phyloP scores from a whole-genome alignment of 2,797 vertebrate genomes.

The Sebastes minor region DNA sequence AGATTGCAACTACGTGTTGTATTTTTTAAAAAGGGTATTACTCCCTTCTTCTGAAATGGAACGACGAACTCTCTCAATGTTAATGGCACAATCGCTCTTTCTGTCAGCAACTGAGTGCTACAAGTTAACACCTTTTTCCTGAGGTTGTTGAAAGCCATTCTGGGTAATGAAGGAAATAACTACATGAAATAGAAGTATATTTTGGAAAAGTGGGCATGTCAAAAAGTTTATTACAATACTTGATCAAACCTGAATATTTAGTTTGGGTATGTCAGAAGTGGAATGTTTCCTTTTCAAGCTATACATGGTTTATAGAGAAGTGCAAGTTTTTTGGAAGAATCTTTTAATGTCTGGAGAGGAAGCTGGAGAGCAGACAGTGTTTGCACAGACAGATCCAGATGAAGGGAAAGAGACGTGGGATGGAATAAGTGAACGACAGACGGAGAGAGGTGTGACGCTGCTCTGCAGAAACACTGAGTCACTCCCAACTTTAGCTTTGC shows the following conservation, averaged over 20 bases:
- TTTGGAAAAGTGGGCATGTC: neutral
- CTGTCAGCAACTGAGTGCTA: constrained; percentile 9
- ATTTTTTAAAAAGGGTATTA: neutral
- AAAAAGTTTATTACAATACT: neutral
- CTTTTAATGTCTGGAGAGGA: constrained; percentile 25
- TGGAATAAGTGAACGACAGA: constrained; percentile 29
- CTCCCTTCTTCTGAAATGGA: neutral
- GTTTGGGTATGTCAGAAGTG: neutral
- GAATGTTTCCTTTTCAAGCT: neutral
- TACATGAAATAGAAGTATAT: neutral
- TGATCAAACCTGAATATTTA: constrained; percentile 15
- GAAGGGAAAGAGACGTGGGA: constrained; percentile 21
- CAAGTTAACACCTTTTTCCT: constrained; percentile 1
- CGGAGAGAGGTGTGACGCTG: constrained; percentile 13
- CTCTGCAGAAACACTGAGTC: constrained; percentile 55
- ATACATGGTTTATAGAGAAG: neutral
- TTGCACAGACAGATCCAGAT: constrained; percentile 26
- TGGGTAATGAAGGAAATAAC: constrained; percentile 5
- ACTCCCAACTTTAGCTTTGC: neutral
- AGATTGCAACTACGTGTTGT: neutral
- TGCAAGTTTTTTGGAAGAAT: constrained; percentile 5
- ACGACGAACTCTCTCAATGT: neutral
- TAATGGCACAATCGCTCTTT: neutral
- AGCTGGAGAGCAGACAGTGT: constrained; percentile 25
- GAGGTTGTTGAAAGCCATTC: neutral